Evolutionary conservation across 2,888 invertebrate species (phyloP), one percentile per base, ranked within the genome.

Genomic region (Caenorhabditis drosophilae): DNA sequence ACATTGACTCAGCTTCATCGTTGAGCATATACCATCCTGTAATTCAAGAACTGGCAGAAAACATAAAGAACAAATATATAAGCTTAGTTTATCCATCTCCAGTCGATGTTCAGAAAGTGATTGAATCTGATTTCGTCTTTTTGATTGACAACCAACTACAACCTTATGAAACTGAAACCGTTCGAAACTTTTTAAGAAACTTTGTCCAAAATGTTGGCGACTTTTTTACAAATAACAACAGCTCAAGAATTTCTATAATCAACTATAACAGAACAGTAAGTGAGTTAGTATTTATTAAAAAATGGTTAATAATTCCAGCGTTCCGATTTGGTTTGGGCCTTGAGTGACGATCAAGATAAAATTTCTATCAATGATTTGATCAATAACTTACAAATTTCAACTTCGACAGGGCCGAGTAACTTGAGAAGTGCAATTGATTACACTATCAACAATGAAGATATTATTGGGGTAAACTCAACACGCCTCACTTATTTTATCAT

Each of bases 361-460:
- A 16, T 34, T 9, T 48, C 52, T 0, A 20, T 62, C 11, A 56
- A 27, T 35, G 40, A 11, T 9, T 44, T 26, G 11, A 62, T 62
- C 25, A 27, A 35, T 2, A 42, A 40, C 6, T 53, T 53, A 25
- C 23, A 48, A 52, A 52, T 62, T 18, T 1, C 16, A 25, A 40
- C 31, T 1, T 47, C 52, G 0, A 20, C 31, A 2, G 56, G 52
- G 1, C 6, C 25, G 0, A 58, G 57, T 27, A 58, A 63, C 20
- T 50, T 63, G 35, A 53, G 53, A 54, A 55, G 63, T 46, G 64
- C 58, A 6, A 54, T 64, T 31, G 64, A 64, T 25, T 54, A 42
- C n/a, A 34, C 59, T 1, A 58, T 64, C 22, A n/a, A 55, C 31
- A 50, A 64, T 27, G 64, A 64, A 44, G 27, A 18, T n/a, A 31